Percentiles rank a stretch among this genome's conserved stretches.
Evolutionary conservation across 2,797 vertebrate species (phyloP).

Genomic region (Phalanger gymnotis): DNA sequence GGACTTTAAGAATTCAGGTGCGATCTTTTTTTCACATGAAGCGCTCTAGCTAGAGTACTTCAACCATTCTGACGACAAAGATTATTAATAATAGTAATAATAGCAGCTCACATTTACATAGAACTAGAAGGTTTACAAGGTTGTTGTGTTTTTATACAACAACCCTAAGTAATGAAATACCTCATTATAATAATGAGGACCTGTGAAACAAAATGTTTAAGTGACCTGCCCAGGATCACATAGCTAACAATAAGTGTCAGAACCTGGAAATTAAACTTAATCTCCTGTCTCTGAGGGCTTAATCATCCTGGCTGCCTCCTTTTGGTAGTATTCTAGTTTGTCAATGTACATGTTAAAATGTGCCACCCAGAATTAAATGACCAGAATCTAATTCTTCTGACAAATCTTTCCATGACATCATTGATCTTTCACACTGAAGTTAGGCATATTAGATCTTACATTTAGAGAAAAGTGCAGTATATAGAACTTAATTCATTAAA

Average conservation of each 20-base stretch:
- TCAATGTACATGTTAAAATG: too few species aligned
- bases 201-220: slow-evolving; percentile 35
- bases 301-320: background rate
- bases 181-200: slow-evolving; percentile 1
- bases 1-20: background rate
- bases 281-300: slow-evolving; percentile 23
- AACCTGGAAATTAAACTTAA: background rate
- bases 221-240: slow-evolving; percentile 12
- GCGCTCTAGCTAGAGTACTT: background rate
- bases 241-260: slow-evolving; percentile 17
- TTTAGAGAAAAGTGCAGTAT: too few species aligned
- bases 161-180: slow-evolving; percentile 10
- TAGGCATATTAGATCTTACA: too few species aligned
- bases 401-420: too few species aligned
- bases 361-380: too few species aligned
- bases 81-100: background rate
- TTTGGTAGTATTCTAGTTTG: background rate
- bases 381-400: too few species aligned
- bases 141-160: background rate
- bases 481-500: too few species aligned
- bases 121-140: background rate
- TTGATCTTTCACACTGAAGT: too few species aligned
- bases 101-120: slow-evolving; percentile 17
- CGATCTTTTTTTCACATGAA: background rate
- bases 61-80: background rate